Evolutionary conservation across 1,140 invertebrate species (phyloP).

Genomic region (Idris sp.): DNA sequence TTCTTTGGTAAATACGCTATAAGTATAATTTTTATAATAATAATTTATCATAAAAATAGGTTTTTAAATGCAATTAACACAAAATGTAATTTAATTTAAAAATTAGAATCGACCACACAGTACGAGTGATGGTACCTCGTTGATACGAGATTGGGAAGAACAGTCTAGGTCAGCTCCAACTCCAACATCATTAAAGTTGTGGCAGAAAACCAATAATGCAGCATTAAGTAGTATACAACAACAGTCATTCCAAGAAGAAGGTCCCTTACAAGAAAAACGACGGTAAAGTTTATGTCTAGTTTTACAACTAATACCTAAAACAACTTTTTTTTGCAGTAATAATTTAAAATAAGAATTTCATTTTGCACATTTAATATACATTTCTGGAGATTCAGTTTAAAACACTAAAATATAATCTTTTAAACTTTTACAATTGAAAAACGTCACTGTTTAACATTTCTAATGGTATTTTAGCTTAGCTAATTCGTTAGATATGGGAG

Average conservation of each 20-base stretch:
- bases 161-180: conserved; percentile 81
- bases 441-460: too few species aligned
- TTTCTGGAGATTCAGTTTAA: too few species aligned
- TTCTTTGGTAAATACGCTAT: conserved; percentile 73
- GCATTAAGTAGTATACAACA: conserved; percentile 62
- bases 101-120: conserved; percentile 79
- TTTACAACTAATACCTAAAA: too few species aligned
- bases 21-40: too few species aligned
- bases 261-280: conserved; percentile 67
- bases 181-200: conserved; percentile 75
- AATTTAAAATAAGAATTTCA: too few species aligned
- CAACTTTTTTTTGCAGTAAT: too few species aligned
- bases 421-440: too few species aligned
- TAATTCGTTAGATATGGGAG: conserved; percentile 68
- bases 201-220: conserved; percentile 70
- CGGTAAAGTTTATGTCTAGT: conserved; percentile 62
- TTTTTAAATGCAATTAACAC: too few species aligned
- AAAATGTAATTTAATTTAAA: too few species aligned
- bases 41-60: too few species aligned
- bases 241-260: conserved; percentile 69
- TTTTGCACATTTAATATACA: too few species aligned
- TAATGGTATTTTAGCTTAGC: conserved; percentile 59
- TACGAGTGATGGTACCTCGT: conserved; percentile 75
- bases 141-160: conserved; percentile 79
- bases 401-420: too few species aligned